Base-by-base conservation (phyloP, 2,888 invertebrate genomes). In the Operophtera brumata region DNA sequence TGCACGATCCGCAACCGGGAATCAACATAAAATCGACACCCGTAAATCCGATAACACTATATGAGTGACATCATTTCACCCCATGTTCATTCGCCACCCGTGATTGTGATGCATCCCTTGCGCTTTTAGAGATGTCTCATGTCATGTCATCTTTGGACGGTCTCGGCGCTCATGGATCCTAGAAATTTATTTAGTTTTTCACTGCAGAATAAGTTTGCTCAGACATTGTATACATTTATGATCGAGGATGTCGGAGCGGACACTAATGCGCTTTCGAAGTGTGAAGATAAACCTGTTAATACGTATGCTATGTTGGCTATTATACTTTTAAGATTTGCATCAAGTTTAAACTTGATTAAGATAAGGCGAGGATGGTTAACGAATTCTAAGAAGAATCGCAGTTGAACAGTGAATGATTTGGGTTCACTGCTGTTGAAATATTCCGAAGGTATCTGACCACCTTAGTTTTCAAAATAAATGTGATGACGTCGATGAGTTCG, bases 1-100 rank as follows among this genome's bases (percentile, higher is more conserved):
- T 90, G 89, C 86, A 84, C 82, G 84, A 86, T 83, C 82, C 83
- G 84, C 81, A 81, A 83, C 82, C 82, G 83, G 81, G 82, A 75
- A 78, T 74, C 73, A 69, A 75, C 75, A 79, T 71, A 72, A 77
- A 20, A 77, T 75, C 73, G 74, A 67, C 63, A 70, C 78, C 68
- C 72, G 84, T 85, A 83, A 84, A 80, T 78, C 73, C 67, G 65
- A 78, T 77, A 73, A 67, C 67, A 57, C 70, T 73, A 65, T 20
- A 79, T 75, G 66, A 75, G 78, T 78, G 75, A 75, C 75, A 77
- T 75, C 74, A 75, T 73, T 69, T 65, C 72, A 69, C 71, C 70
- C 77, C 67, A 76, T 76, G 78, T 78, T 75, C 75, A 70, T 62
- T 74, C 61, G 71, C 68, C 70, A 67, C 70, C 71, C 65, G 77